phyloP scores from a whole-genome alignment of 2,113 vertebrate species.

The Paraplagusia blochii region DNA sequence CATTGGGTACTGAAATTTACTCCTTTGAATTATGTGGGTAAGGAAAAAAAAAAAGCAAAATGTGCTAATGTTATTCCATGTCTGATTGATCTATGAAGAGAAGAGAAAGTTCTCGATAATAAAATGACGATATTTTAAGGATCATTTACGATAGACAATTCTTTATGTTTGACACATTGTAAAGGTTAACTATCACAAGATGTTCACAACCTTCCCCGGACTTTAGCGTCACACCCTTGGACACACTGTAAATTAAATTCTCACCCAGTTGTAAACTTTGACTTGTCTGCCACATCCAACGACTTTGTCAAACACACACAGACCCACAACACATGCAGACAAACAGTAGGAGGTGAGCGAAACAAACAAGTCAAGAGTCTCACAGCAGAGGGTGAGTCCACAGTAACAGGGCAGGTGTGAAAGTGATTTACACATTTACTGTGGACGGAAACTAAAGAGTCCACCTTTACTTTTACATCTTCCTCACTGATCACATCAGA shows the following conservation, averaged over 20 bases:
- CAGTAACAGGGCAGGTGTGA: conserved; percentile 16
- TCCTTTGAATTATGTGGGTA: too few species aligned
- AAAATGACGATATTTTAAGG: too few species aligned
- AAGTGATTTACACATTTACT: conserved; percentile 13
- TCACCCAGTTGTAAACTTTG: conserved; percentile 59
- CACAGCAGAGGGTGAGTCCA: conserved; percentile 24
- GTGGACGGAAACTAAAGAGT: conserved; percentile 5
- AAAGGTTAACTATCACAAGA: not conserved
- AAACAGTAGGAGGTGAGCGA: conserved; percentile 20
- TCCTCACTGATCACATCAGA: too few species aligned
- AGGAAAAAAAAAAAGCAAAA: too few species aligned
- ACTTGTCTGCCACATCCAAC: conserved; percentile 38
- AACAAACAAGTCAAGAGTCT: conserved; percentile 48
- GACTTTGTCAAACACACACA: conserved; percentile 15
- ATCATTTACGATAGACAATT: too few species aligned
- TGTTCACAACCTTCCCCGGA: conserved; percentile 21
- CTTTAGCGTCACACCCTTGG: conserved; percentile 7
- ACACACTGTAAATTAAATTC: conserved; percentile 47
- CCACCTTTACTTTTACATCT: too few species aligned
- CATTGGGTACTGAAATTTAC: too few species aligned
- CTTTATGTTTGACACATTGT: not conserved
- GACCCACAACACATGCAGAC: conserved; percentile 18
- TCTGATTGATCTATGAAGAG: too few species aligned
- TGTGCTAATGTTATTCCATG: too few species aligned
- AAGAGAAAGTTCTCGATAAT: too few species aligned